Evolutionary conservation across 2,888 invertebrate genomes (phyloP).

Genomic region (Ochropacha duplaris): DNA sequence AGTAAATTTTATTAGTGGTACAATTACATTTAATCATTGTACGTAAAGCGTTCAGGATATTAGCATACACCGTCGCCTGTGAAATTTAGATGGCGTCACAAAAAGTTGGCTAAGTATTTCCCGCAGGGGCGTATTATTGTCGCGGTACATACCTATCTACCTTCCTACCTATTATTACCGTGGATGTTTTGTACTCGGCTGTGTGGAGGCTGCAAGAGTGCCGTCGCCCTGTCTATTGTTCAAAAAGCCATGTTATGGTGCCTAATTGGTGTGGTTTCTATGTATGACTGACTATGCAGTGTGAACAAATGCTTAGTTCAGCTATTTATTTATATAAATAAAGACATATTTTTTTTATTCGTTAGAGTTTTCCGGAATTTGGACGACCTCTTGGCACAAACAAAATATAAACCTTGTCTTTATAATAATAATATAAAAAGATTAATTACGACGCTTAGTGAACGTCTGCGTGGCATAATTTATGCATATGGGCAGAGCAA

Average conservation of each 20-base stretch:
- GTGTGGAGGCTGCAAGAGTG: conserved; percentile 24
- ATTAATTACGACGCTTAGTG: too few relatives aligned
- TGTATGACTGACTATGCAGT: conserved; percentile 27
- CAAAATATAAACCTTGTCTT: too few relatives aligned
- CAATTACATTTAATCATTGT: neutral
- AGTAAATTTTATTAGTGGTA: neutral
- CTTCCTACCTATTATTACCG: conserved; percentile 24
- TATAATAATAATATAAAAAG: too few relatives aligned
- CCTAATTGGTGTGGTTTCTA: conserved; percentile 46
- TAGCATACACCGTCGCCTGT: conserved; percentile 3
- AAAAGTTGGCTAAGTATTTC: conserved; percentile 21
- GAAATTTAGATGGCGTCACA: conserved; percentile 8
- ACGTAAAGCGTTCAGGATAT: conserved; percentile 1
- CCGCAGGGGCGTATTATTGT: conserved; percentile 22
- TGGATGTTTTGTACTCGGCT: conserved; percentile 23
- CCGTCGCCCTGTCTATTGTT: conserved; percentile 38
- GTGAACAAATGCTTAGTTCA: conserved; percentile 46
- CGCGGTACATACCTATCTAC: conserved; percentile 19
- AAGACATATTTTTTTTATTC: conserved; percentile 31
- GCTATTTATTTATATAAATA: too few relatives aligned
- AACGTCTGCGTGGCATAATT: too few relatives aligned
- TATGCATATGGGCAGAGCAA: too few relatives aligned
- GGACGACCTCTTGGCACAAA: too few relatives aligned
- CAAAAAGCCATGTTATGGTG: conserved; percentile 36
- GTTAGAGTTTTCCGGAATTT: too few relatives aligned